These are phyloP conservation scores for Erethizon dorsatum DNA, from an alignment of 2,797 vertebrate genomes.

Conservation along the genomic window DNA sequence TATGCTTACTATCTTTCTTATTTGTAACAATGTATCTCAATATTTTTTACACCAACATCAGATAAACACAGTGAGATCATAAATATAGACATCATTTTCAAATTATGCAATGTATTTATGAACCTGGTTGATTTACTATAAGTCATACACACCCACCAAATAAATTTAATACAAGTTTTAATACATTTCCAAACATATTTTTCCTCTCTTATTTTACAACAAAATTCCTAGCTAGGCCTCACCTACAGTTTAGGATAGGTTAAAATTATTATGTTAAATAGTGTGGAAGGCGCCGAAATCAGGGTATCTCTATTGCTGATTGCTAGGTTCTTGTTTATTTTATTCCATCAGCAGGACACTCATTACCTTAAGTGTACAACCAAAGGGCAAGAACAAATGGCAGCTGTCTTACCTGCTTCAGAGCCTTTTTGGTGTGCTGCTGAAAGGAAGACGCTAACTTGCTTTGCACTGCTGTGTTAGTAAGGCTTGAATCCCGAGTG, in stretches of 20 bases:
- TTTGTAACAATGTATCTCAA: not conserved
- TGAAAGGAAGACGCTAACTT: slow-evolving; percentile 94
- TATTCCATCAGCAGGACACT: not conserved
- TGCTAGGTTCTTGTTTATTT: not conserved
- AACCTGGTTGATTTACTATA: not conserved
- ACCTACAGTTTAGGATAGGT: slow-evolving; percentile 48
- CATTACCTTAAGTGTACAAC: not conserved
- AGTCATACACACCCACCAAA: not conserved
- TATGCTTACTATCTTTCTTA: not conserved
- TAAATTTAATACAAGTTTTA: not conserved
- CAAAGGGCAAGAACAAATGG: slow-evolving; percentile 40
- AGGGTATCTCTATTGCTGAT: not conserved
- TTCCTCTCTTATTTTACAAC: not conserved
- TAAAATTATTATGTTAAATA: slow-evolving; percentile 64
- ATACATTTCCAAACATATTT: not conserved
- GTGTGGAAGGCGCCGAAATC: not conserved
- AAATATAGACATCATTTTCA: slow-evolving; percentile 16
- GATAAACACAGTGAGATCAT: slow-evolving; percentile 8
- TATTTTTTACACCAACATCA: not conserved
- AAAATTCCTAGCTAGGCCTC: not conserved
- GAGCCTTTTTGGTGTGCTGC: slow-evolving; percentile 94
- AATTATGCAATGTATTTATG: not conserved
- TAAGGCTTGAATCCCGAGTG: slow-evolving; percentile 90
- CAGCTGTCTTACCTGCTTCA: slow-evolving; percentile 92
- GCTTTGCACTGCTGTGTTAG: slow-evolving; percentile 90